Conservation (phyloP, 2,113 vertebrate genomes). For the Engystomops pustulosus region DNA sequence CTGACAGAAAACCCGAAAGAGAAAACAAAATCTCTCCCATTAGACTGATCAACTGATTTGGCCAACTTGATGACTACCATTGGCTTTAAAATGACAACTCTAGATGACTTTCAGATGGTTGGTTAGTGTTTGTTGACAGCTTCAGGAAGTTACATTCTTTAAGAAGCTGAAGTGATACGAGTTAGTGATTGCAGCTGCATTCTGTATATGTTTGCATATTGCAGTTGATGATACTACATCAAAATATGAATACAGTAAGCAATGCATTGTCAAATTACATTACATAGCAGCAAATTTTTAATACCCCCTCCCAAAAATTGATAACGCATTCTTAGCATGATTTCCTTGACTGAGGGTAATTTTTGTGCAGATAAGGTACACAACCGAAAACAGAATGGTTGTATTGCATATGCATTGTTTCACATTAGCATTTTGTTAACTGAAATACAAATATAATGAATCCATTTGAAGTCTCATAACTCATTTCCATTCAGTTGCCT, state of each 20-base stretch:
- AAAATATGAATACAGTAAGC: not conserved
- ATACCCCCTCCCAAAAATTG: not conserved
- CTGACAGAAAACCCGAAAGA: too few relatives aligned
- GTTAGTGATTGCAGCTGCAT: too few relatives aligned
- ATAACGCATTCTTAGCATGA: not conserved
- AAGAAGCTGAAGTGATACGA: too few relatives aligned
- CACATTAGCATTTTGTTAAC: not conserved
- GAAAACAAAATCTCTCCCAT: too few relatives aligned
- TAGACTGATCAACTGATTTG: too few relatives aligned
- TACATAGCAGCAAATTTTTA: not conserved
- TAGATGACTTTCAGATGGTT: too few relatives aligned
- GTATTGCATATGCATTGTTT: not conserved
- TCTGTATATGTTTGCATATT: not conserved
- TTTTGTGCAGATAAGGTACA: constrained; percentile 16
- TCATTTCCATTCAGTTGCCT: constrained; percentile 24
- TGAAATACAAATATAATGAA: constrained; percentile 15
- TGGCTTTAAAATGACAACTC: too few relatives aligned
- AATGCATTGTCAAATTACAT: not conserved
- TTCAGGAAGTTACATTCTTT: too few relatives aligned
- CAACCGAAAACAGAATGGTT: not conserved
- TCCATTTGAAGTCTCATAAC: constrained; percentile 13
- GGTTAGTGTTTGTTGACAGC: too few relatives aligned
- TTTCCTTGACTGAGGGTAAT: not conserved
- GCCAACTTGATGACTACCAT: too few relatives aligned
- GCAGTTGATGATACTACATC: not conserved